phyloP scores from a whole-genome alignment of 2,888 invertebrate species.

The Heliconius sara region DNA sequence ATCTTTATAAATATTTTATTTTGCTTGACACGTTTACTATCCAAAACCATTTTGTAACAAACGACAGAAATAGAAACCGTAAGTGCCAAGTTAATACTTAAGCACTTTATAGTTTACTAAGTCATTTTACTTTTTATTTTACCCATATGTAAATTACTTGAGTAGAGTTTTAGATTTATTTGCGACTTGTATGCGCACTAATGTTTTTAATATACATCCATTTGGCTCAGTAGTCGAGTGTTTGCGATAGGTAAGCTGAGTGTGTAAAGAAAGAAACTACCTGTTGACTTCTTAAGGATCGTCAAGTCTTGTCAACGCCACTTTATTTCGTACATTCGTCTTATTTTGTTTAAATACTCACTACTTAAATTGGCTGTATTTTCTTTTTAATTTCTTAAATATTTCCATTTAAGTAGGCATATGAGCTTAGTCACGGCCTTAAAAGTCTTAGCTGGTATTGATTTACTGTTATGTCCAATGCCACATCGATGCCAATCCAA shows the following conservation, averaged over 20 bases:
- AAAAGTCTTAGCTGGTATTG: conserved; percentile 13
- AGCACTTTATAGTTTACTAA: conserved; percentile 3
- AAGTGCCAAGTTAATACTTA: background rate
- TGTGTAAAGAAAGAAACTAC: conserved; percentile 48
- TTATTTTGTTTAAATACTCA: conserved; percentile 30
- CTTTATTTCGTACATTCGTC: conserved; percentile 42
- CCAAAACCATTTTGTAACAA: background rate
- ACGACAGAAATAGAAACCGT: conserved; percentile 1
- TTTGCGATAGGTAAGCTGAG: conserved; percentile 39
- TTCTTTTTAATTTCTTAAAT: conserved; percentile 27
- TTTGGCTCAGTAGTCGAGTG: conserved; percentile 49
- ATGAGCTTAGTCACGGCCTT: conserved; percentile 14
- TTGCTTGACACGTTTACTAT: background rate
- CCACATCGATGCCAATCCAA: conserved; percentile 9
- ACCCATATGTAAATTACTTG: conserved; percentile 28
- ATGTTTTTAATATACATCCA: conserved; percentile 42
- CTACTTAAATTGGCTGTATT: conserved; percentile 25
- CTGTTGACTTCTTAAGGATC: conserved; percentile 49
- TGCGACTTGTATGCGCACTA: conserved; percentile 32
- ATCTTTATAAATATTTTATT: background rate
- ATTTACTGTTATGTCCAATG: conserved; percentile 26
- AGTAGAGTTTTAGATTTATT: conserved; percentile 31
- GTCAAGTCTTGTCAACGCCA: conserved; percentile 42
- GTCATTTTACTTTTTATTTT: conserved; percentile 29
- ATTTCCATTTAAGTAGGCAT: conserved; percentile 4